These are phyloP conservation scores for Lepidocolaptes lacrymiger DNA, from an alignment of 2,797 vertebrate species.

Conservation along the genomic window DNA sequence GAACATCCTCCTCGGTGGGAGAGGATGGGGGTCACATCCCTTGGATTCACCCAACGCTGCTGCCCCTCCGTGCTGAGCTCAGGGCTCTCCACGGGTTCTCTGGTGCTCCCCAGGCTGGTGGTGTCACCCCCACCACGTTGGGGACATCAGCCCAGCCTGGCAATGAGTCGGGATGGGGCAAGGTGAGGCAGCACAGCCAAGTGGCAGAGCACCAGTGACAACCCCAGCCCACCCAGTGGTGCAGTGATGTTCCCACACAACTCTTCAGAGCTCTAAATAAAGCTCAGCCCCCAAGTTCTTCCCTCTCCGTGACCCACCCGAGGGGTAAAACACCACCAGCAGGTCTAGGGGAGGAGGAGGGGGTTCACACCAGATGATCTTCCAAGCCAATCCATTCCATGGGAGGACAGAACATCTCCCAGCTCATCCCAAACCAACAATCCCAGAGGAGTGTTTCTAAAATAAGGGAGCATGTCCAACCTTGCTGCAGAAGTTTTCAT, in stretches of 20 bases:
- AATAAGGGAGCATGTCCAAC: background rate
- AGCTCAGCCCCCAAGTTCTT: background rate
- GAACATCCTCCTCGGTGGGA: background rate
- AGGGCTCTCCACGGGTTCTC: background rate
- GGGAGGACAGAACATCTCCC: background rate
- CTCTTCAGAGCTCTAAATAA: background rate
- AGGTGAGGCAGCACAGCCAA: background rate
- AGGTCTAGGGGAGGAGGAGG: background rate
- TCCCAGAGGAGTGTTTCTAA: background rate
- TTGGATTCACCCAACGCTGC: too few species aligned
- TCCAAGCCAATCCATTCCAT: background rate
- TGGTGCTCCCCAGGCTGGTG: background rate
- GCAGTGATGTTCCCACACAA: rapidly evolving
- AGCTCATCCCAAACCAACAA: background rate
- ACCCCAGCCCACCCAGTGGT: rapidly evolving
- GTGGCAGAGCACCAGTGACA: rapidly evolving
- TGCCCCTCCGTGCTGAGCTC: background rate
- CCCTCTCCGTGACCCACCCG: background rate
- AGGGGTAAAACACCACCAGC: background rate
- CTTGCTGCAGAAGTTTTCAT: background rate
- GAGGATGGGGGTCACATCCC: too few species aligned
- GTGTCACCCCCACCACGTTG: background rate
- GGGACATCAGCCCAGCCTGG: background rate
- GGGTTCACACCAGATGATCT: too few species aligned
- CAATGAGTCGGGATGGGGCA: background rate